Percentiles rank a stretch among this genome's conserved stretches.
Conservation (phyloP, 2,797 vertebrate genomes). For the Molossus molossus region DNA sequence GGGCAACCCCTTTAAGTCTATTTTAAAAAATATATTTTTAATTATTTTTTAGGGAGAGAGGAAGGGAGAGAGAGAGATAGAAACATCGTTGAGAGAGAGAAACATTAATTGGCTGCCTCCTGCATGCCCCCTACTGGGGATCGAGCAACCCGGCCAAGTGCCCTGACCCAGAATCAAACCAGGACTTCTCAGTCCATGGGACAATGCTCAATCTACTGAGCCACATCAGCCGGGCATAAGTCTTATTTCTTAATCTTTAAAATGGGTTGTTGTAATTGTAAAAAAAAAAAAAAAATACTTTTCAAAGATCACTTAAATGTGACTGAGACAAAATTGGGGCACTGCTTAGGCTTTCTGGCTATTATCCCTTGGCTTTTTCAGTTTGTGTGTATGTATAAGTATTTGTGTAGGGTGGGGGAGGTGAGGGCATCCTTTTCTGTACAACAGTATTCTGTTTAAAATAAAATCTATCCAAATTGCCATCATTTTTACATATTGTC, state of each 20-base stretch:
- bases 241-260: slow-evolving; percentile 47
- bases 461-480: not conserved
- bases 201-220: no score
- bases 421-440: not conserved
- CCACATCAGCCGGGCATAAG: no score
- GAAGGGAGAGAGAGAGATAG: no score
- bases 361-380: not conserved
- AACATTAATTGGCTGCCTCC: no score
- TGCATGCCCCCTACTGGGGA: no score
- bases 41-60: no score
- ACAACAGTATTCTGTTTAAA: not conserved
- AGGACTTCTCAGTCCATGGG: no score
- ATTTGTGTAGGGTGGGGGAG: not conserved
- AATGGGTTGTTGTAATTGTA: slow-evolving; percentile 6
- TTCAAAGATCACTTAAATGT: slow-evolving; percentile 52
- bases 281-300: not conserved
- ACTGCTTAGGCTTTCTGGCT: slow-evolving; percentile 47
- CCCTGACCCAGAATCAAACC: no score
- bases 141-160: no score
- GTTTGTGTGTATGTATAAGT: slow-evolving; percentile 53
- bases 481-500: slow-evolving; percentile 33
- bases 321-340: slow-evolving; percentile 1
- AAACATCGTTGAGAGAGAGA: no score
- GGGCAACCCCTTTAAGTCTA: no score
- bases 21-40: no score